Evolutionary conservation across 2,113 vertebrate genomes (phyloP), one percentile per base, ranked within the genome.

Genomic region (Picathartes gymnocephalus): DNA sequence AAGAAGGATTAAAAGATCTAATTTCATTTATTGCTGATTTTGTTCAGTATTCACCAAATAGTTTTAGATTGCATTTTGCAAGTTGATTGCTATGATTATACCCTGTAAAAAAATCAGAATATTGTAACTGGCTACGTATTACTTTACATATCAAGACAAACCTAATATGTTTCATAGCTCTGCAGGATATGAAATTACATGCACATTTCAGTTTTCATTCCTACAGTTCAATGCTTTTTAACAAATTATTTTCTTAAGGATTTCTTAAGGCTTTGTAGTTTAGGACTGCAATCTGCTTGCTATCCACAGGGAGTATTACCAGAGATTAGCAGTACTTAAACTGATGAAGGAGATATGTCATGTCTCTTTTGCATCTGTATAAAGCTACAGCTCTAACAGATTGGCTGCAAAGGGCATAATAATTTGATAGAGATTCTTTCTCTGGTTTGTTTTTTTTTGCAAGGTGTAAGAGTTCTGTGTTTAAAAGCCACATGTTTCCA

Each of bases 301-400:
- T 71, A 80, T 94, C 90, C 85, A 94, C 51, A 84, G 76, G 83
- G 87, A 97, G 62, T 81, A 95, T 95, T 96, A 97, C 24, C 37
- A 95, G 65, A 96, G 86, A 97, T 97, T 95, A 96, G 51, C 81
- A 57, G 66, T 91, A 90, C 69, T 96, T 96, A 96, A 91, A 83
- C 65, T 86, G 83, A 97, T 88, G 95, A 95, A 88, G 93, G 91
- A 92, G 85, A 94, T 79, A 90, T 39, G n/a, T 44, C 76, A 85
- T 57, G 14, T 51, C 65, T 94, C 28, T 78, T 44, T 93, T 70
- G 80, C 81, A 81, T 70, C 60, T 81, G 83, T 78, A 83, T 48
- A 96, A 95, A 91, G 35, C 60, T 51, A 89, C 19, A 72, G 47
- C 27, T 53, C 72, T 57, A 87, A 88, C 10, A 60, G 62, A 88